Evolutionary conservation across 2,113 vertebrate species (phyloP).

Genomic region (Orthonyx spaldingii): DNA sequence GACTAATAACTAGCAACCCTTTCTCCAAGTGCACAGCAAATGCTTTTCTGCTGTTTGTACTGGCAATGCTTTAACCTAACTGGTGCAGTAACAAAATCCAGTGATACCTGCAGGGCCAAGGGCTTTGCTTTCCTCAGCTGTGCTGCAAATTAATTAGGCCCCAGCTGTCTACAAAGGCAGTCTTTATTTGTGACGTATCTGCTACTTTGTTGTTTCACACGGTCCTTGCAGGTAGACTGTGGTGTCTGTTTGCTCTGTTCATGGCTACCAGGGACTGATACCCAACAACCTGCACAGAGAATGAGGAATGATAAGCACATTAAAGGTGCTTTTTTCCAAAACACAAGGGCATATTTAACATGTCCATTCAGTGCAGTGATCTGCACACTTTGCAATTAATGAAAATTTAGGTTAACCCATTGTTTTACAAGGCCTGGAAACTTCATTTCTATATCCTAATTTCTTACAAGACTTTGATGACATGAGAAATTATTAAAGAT

Average conservation of each 20-base stretch:
- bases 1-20: background rate
- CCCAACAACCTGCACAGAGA: background rate
- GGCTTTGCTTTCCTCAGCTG: background rate
- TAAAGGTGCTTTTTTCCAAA: background rate
- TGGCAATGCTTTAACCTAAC: background rate
- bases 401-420: background rate
- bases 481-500: background rate
- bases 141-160: background rate
- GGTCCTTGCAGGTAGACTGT: background rate
- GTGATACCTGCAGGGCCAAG: background rate
- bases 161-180: background rate
- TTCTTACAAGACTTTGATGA: background rate
- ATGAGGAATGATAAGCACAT: background rate
- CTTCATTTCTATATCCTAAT: background rate
- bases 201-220: background rate
- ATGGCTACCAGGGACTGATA: background rate
- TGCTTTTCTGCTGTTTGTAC: background rate
- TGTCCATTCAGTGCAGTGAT: background rate
- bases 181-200: background rate
- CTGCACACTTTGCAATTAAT: background rate
- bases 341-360: background rate
- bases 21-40: background rate
- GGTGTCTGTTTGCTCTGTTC: background rate
- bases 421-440: background rate
- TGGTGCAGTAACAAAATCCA: background rate